Evolutionary conservation across 2,888 invertebrate species (phyloP).

Genomic region (Philereme vetulata): DNA sequence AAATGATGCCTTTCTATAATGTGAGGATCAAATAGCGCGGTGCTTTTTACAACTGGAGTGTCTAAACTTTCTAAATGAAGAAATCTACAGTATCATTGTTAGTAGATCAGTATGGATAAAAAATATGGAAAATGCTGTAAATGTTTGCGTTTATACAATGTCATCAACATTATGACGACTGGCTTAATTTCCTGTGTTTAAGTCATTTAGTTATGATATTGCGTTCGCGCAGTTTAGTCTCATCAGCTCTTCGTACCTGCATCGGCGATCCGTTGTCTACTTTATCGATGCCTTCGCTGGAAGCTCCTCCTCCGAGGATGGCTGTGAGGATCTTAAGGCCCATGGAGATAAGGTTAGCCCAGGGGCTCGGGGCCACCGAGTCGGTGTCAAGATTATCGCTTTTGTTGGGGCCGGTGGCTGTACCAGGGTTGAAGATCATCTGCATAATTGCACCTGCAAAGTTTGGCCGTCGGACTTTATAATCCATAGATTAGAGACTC

Average conservation of each 20-base stretch:
- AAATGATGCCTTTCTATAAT: slow-evolving; percentile 57
- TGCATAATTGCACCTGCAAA: slow-evolving; percentile 89
- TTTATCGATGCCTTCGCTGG: slow-evolving; percentile 93
- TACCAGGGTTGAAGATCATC: slow-evolving; percentile 90
- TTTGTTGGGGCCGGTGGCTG: slow-evolving; percentile 88
- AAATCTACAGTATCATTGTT: slow-evolving; percentile 73
- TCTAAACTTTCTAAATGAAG: slow-evolving; percentile 53
- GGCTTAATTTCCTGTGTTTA: slow-evolving; percentile 30
- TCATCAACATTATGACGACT: slow-evolving; percentile 39
- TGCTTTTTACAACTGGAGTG: slow-evolving; percentile 70
- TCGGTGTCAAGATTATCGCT: slow-evolving; percentile 90
- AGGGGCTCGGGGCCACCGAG: slow-evolving; percentile 89
- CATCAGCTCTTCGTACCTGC: slow-evolving; percentile 86
- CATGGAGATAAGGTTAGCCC: slow-evolving; percentile 94
- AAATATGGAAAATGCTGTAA: slow-evolving; percentile 43
- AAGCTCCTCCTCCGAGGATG: slow-evolving; percentile 90
- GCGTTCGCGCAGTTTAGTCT: slow-evolving; percentile 10
- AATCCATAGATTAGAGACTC: slow-evolving; percentile 17
- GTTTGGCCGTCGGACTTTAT: slow-evolving; percentile 26
- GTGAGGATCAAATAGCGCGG: slow-evolving; percentile 68
- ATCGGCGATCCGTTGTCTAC: slow-evolving; percentile 95
- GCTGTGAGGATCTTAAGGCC: slow-evolving; percentile 94
- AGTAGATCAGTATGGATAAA: slow-evolving; percentile 73
- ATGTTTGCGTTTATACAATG: slow-evolving; percentile 47
- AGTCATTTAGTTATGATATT: slow-evolving; percentile 34